Base-by-base conservation (phyloP, 2,888 invertebrate species). In the Dermolepida albohirtum region DNA sequence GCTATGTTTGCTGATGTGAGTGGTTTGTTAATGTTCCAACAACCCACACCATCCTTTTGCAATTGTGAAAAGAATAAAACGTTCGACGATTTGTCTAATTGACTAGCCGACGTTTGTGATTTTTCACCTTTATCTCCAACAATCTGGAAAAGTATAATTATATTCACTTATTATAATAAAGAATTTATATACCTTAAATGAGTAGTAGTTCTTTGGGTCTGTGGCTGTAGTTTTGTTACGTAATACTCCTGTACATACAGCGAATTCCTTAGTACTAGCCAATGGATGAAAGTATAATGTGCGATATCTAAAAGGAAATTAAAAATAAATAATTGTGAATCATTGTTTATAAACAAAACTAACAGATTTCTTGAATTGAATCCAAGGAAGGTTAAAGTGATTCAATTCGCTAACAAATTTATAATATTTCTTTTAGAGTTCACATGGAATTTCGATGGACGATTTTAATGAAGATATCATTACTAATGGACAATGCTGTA, bases 231-330 rank as follows among this genome's bases (percentile, higher is more conserved):
- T 89, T 81, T 91, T 89, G 79, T 94, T 93, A 78, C 89, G 89
- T 43, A 94, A 83, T 50, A 93, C 86, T 73, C 87, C 87, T 11
- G 92, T 92, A 8, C 91, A 89, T 5, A 94, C 94, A 66, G 89
- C 88, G 80, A 93, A 94, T 82, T 94, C 93, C 73, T 90, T 90
- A 55, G 91, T 91, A 75, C 92, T 91, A 39, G 93, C 90, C 82
- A 94, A 86, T 0, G 94, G 88, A 80, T 94, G 94, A 89, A 94
- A 94, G 82, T 92, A 94, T 74, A 93, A 85, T 17, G 89, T 90
- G 71, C 90, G 89, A 72, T 85, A 87, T 66, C 88, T 89, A 79
- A 69, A 84, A 84, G 66, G 69, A 44, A 70, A 57, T 49, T 57
- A 16, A 4, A 6, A 51, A 11, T 22, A 22, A 22, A 22, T 2